Evolutionary conservation across 2,888 invertebrate genomes (phyloP), one percentile per base, ranked within the genome.

Genomic region (Noctua janthe): DNA sequence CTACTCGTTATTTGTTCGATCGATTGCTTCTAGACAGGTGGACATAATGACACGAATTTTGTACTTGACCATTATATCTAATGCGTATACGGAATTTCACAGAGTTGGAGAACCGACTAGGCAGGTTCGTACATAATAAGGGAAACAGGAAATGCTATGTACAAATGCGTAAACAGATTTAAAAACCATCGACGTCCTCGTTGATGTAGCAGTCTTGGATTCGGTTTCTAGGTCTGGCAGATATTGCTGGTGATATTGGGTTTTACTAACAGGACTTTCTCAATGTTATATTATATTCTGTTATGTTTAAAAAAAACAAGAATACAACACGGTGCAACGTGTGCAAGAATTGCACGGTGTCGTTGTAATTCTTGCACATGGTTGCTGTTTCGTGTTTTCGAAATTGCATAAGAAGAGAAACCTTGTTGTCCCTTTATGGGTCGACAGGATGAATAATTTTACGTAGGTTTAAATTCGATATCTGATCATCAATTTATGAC

Each of bases 351-450:
- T 35, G 35, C 35, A 29, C 29, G 29, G 17, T n/a, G 13, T 59
- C 13, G 29, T 54, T 78, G 70, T 11, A 71, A 23, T 79, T 69
- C 47, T 66, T 79, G 6, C 20, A 47, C 6, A 47, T 29, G 0
- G 64, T 17, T 29, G 7, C 23, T 29, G 23, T 13, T 20, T 35
- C 8, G 35, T 47, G 2, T 54, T n/a, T 47, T 29, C 5, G 15
- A 69, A 23, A 82, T 76, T 82, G 51, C 62, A 15, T n/a, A 82
- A 54, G n/a, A 71, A 59, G 47, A 82, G 71, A 82, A 72, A 82
- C 67, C 17, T 47, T n/a, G 59, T 17, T 1, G 8, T 17, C 43
- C 71, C 43, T 29, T 71, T 76, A 54, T 39, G 47, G 76, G 54
- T 0, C 15, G 43, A 54, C 15, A 43, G 51, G 43, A 59, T 1